Conservation (phyloP, 2,888 invertebrate genomes). For the Tillus elongatus region DNA sequence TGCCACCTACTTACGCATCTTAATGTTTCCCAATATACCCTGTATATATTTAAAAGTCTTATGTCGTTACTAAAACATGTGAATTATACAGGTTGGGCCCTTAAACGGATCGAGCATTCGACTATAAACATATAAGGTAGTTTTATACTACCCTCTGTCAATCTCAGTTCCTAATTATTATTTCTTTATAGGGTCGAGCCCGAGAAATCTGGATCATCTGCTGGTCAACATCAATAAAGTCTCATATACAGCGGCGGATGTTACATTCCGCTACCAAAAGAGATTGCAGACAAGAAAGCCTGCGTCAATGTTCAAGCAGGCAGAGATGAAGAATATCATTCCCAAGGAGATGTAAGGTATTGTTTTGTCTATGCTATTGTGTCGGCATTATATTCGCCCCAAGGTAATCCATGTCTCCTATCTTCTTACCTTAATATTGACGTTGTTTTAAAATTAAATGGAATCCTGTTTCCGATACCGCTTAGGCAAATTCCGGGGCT, state of each 20-base stretch:
- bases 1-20: no score
- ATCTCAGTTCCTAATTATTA: no score
- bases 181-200: conserved; percentile 17
- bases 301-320: conserved; percentile 20
- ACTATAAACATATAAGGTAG: no score
- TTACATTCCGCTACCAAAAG: conserved; percentile 15
- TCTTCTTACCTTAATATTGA: not conserved
- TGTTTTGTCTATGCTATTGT: conserved; percentile 22
- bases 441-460: conserved; percentile 6
- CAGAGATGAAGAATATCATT: conserved; percentile 16
- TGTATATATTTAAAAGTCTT: no score
- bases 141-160: no score
- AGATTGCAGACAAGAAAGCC: conserved; percentile 16
- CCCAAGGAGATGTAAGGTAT: no score
- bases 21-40: no score
- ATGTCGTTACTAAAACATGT: no score
- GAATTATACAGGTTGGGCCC: no score
- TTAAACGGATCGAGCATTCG: no score
- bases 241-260: conserved; percentile 11
- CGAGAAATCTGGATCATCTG: conserved; percentile 19
- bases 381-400: conserved; percentile 7
- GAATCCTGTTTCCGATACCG: conserved; percentile 8
- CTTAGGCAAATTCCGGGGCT: conserved; percentile 12
- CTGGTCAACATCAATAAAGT: conserved; percentile 16
- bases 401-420: not conserved